Conservation (phyloP, 2,113 vertebrate genomes). For the Merops nubicus region DNA sequence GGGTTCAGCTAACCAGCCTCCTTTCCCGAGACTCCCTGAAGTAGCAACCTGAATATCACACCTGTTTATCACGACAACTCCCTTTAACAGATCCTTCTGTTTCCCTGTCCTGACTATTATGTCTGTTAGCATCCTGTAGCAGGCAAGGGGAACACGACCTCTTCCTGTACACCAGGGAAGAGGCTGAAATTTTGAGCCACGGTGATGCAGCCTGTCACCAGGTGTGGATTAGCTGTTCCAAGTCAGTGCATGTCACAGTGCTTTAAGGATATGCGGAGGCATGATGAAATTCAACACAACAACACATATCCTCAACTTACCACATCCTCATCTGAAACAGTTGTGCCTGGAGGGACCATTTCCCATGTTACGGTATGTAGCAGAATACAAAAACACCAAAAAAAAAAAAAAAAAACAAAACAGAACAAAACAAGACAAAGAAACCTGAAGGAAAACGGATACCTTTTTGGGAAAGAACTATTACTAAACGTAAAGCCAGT, state of each 20-base stretch:
- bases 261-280: constrained; percentile 29
- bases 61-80: constrained; percentile 64
- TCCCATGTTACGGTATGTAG: background rate
- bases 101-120: constrained; percentile 51
- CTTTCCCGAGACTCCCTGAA: constrained; percentile 26
- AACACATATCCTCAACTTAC: background rate
- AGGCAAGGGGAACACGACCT: constrained; percentile 21
- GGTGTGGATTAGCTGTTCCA: constrained; percentile 45
- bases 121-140: constrained; percentile 25
- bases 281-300: constrained; percentile 40
- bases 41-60: constrained; percentile 59
- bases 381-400: constrained; percentile 37
- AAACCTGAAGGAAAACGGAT: background rate
- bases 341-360: constrained; percentile 43
- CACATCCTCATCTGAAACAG: constrained; percentile 23
- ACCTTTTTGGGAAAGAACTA: constrained; percentile 2
- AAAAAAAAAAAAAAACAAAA: too few species aligned
- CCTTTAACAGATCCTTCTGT: constrained; percentile 48
- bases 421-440: background rate
- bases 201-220: constrained; percentile 23
- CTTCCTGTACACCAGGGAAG: background rate
- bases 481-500: background rate
- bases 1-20: constrained; percentile 17
- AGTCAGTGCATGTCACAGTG: constrained; percentile 14
- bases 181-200: constrained; percentile 31